Evolutionary conservation across 2,888 invertebrate species (phyloP), one percentile per base, ranked within the genome.

Genomic region (Hirtodrosophila duncani): DNA sequence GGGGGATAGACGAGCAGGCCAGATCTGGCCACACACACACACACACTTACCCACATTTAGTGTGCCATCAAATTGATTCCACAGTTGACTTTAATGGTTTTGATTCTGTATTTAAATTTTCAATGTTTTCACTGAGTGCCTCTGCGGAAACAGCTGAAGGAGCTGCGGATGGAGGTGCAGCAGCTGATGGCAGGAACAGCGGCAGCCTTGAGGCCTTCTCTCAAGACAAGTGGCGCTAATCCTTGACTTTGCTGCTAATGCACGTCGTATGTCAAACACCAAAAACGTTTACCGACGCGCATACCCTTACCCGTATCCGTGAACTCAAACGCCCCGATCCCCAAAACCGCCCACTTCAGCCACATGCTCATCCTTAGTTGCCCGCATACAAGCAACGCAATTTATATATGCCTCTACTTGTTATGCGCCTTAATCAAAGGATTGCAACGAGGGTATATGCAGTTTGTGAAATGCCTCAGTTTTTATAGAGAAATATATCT

Each of bases 241-340:
- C 75, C 75, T 75, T 75, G 75, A 75, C 78, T 75, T 75, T 75
- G 78, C 78, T 78, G 75, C 75, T 75, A 78, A 75, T 75, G 75
- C 75, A 75, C 75, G 75, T 78, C 75, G 78, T 75, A 75, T 75
- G 75, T 75, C 75, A 75, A 75, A 75, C 75, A 75, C 78, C 78
- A 67, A 75, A 77, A 75, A 77, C 78, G 71, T 67, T 77, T 71
- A 77, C 65, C 31, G 60, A 29, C 24, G 11, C 16, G 8, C 13
- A 8, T 13, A 3, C n/a, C 6, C 29, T 3, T 18, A 48, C 10
- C 39, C 23, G 2, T n/a, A 16, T 5, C 17, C 18, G 3, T 3
- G 29, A 2, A 30, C 46, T 13, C 38, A 38, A n/a, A n/a, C n/a
- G n/a, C 16, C 17, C 33, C 20, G n/a, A 21, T 23, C 5, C 24